phyloP scores from a whole-genome alignment of 2,113 vertebrate species.

The Phocoena phocoena region DNA sequence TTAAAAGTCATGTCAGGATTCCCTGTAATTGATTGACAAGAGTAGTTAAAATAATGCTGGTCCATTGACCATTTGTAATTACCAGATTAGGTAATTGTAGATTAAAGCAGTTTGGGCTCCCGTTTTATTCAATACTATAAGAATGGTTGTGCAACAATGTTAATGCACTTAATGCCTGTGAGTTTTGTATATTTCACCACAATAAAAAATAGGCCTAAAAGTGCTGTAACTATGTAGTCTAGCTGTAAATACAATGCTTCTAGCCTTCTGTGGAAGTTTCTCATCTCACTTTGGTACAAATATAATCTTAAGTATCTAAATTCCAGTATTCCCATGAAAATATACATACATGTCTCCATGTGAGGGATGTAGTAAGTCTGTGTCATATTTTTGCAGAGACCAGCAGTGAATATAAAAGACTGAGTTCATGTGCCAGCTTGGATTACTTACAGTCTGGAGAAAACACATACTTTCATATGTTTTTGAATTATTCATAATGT shows the following conservation, averaged over 20 bases:
- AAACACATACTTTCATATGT: constrained; percentile 33
- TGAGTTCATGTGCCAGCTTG: constrained; percentile 35
- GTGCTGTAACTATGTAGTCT: not conserved
- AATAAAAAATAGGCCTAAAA: not conserved
- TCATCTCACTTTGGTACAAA: not conserved
- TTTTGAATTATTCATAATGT: constrained; percentile 54
- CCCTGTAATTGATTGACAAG: not conserved
- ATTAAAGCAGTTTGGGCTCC: not conserved
- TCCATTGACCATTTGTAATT: not conserved
- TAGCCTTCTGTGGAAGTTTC: not conserved
- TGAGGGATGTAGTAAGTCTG: not conserved
- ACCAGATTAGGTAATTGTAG: not conserved
- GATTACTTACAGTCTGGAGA: constrained; percentile 42
- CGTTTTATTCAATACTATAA: not conserved
- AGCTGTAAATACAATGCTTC: not conserved
- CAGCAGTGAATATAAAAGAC: not conserved
- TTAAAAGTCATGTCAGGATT: not conserved
- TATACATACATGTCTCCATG: not conserved
- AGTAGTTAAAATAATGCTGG: not conserved
- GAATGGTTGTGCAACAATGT: not conserved
- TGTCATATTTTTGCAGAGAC: not conserved
- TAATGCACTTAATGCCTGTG: not conserved
- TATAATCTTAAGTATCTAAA: not conserved
- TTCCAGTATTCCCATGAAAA: not conserved
- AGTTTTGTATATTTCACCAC: not conserved